phyloP scores from a whole-genome alignment of 2,888 invertebrate species.

The Trachelus iudaicus region DNA sequence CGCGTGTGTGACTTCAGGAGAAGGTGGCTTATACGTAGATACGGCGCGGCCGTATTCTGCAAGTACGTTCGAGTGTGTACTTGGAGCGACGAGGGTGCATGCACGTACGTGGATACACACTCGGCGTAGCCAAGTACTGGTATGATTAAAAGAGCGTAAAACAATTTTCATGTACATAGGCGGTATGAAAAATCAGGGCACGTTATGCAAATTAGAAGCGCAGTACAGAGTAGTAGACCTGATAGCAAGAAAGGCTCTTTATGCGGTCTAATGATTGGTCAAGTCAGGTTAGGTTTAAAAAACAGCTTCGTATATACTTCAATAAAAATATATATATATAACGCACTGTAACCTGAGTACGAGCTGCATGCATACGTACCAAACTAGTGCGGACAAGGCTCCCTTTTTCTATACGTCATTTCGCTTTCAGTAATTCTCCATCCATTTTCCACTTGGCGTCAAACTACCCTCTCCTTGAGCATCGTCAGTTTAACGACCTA shows the following conservation, averaged over 20 bases:
- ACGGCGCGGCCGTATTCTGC: not conserved
- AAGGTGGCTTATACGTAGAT: not conserved
- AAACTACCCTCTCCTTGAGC: not conserved
- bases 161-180: constrained; percentile 1
- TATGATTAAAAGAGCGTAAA: not conserved
- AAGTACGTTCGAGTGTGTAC: not conserved
- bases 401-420: not conserved
- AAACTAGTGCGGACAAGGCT: constrained; percentile 2
- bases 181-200: constrained; percentile 9
- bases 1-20: not conserved
- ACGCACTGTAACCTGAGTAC: not conserved
- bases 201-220: constrained; percentile 23
- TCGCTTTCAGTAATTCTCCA: not conserved
- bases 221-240: constrained; percentile 2
- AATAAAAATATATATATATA: not conserved
- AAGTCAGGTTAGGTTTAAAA: not conserved
- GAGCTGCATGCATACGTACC: not conserved
- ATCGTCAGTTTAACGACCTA: not conserved
- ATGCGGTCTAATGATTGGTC: not conserved
- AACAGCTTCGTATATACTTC: not conserved
- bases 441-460: not conserved
- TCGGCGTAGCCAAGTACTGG: not conserved
- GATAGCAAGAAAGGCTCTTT: constrained; percentile 22
- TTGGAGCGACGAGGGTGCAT: not conserved
- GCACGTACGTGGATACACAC: not conserved